Base-by-base conservation (phyloP, 2,797 vertebrate genomes). In the Eulemur rubriventer region DNA sequence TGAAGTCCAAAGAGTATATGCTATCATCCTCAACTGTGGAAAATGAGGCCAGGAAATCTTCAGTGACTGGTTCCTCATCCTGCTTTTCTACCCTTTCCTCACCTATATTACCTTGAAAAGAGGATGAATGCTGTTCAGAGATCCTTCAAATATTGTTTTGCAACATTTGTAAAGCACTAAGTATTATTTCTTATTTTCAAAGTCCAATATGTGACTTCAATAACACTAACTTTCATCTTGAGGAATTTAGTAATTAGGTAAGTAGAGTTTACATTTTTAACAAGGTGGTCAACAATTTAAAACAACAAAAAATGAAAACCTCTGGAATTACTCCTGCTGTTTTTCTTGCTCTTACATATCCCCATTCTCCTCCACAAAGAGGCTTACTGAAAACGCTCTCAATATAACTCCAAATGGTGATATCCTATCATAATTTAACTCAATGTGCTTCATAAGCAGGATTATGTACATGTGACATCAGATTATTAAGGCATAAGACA, bases 151-250 rank as follows among this genome's bases (percentile, higher is more conserved):
- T n/a, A 82, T 7, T 82, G 8, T 78, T 95, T 41, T 91, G 16
- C 16, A 92, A 57, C 48, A 85, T 41, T 73, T 75, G 30, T 63
- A 79, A 82, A 83, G 30, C 12, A 91, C 6, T 67, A 55, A 70
- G n/a, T 10, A 89, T 95, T 73, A 65, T 82, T 93, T 67, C n/a
- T 90, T 67, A 89, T 55, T 81, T 94, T 48, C 43, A 78, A 93
- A 97, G 63, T 91, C 18, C 73, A 88, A 13, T 28, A 84, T 43
- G 18, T 14, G 6, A 80, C 13, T 83, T 94, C n/a, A 30, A 13
- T 57, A 89, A 80, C 17, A 88, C 24, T 63, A n/a, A 89, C 9
- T 69, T n/a, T 92, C 28, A 94, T 35, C 5, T 52, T 35, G 1
- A 76, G 4, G 79, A 67, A 86, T 79, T 91, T 59, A 35, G 17